phyloP scores from a whole-genome alignment of 2,113 vertebrate species.

The Bubo blakistoni region DNA sequence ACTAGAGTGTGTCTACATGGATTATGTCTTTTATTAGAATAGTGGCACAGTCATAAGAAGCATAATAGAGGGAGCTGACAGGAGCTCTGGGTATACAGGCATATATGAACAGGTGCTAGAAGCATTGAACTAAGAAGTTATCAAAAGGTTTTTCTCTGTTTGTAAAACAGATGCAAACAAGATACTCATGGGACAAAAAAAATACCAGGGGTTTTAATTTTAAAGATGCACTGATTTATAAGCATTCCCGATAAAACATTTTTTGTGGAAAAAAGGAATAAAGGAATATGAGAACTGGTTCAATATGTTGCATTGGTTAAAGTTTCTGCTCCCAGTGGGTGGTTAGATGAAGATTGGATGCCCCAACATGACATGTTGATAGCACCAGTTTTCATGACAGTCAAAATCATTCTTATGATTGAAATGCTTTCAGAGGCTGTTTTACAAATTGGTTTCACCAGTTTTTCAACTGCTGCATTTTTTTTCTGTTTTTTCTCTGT shows the following conservation, averaged over 20 bases:
- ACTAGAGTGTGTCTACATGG: neutral
- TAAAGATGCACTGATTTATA: neutral
- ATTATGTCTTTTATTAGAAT: neutral
- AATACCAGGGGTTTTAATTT: neutral
- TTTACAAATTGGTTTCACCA: neutral
- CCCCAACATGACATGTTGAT: accelerated
- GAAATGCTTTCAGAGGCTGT: neutral
- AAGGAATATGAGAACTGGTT: neutral
- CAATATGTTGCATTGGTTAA: neutral
- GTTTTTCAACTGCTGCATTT: neutral
- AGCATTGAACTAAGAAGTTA: neutral
- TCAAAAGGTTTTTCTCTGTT: neutral
- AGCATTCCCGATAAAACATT: neutral
- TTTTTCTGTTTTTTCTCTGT: neutral
- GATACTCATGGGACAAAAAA: accelerated
- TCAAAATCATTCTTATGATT: neutral
- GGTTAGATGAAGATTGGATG: neutral
- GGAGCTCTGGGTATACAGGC: neutral
- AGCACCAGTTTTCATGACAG: neutral
- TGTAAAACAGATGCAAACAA: neutral
- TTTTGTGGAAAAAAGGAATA: neutral
- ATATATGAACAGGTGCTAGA: neutral
- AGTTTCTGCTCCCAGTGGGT: neutral
- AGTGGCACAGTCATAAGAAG: neutral
- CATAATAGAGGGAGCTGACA: accelerated